phyloP scores from a whole-genome alignment of 2,888 invertebrate species.

The Allophyes oxyacanthae region DNA sequence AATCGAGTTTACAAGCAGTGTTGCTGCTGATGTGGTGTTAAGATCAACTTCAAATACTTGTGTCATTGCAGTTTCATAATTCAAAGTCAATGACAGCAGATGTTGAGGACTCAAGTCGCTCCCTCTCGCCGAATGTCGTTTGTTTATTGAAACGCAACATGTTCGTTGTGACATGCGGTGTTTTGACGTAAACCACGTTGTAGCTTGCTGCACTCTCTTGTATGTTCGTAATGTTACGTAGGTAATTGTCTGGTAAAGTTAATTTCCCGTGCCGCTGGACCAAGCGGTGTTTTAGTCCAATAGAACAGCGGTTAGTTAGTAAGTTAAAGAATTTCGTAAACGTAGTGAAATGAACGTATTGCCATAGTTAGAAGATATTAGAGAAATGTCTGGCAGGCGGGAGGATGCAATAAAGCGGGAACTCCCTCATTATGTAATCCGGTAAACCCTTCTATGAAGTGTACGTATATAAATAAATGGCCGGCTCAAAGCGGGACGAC shows the following conservation, averaged over 20 bases:
- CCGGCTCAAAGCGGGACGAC: constrained; percentile 79
- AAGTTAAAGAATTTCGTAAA: constrained; percentile 80
- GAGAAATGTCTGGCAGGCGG: constrained; percentile 82
- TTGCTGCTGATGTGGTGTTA: constrained; percentile 23
- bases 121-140: constrained; percentile 50
- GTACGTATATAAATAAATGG: constrained; percentile 79
- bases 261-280: constrained; percentile 67
- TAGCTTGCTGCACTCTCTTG: constrained; percentile 66
- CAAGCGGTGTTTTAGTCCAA: constrained; percentile 77
- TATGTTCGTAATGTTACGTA: constrained; percentile 72
- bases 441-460: constrained; percentile 85
- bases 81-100: constrained; percentile 19
- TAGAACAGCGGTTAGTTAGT: constrained; percentile 79
- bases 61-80: constrained; percentile 21
- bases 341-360: constrained; percentile 83
- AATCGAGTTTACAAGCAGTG: constrained; percentile 6
- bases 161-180: constrained; percentile 26
- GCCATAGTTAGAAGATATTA: constrained; percentile 85
- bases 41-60: constrained; percentile 18
- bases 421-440: constrained; percentile 60
- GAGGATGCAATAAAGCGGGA: constrained; percentile 81
- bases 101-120: constrained; percentile 45
- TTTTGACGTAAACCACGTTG: constrained; percentile 37
- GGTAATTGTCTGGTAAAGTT: constrained; percentile 78
- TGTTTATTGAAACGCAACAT: constrained; percentile 33